Evolutionary conservation across 2,113 vertebrate genomes (phyloP).

Genomic region (Podocnemis expansa): DNA sequence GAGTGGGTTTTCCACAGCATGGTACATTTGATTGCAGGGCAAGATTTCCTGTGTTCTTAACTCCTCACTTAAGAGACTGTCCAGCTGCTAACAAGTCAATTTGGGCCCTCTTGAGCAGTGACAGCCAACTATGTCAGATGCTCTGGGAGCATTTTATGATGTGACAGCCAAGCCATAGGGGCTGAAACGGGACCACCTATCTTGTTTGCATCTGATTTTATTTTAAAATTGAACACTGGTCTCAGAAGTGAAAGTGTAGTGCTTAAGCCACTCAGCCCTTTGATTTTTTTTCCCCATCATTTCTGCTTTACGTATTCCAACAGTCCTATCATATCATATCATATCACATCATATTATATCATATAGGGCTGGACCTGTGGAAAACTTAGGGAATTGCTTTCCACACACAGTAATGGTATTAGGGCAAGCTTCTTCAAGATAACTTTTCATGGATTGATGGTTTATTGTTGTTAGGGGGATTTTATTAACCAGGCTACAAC

Average conservation of each 20-base stretch:
- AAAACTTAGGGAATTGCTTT: neutral
- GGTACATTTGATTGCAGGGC: accelerated
- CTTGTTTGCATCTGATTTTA: accelerated
- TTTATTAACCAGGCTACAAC: neutral
- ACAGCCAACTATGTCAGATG: neutral
- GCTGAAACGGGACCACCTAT: neutral
- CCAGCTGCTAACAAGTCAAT: accelerated
- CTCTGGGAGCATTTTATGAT: accelerated
- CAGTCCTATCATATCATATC: no score
- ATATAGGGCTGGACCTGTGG: no score
- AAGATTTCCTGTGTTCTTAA: neutral
- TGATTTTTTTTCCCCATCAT: neutral
- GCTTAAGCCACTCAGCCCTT: neutral
- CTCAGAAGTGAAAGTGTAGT: neutral
- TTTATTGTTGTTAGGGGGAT: neutral
- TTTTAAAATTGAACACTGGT: neutral
- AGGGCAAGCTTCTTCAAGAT: neutral
- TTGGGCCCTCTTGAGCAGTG: neutral
- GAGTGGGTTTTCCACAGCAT: accelerated
- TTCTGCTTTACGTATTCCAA: neutral
- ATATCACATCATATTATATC: no score
- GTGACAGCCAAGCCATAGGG: neutral
- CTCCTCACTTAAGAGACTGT: neutral
- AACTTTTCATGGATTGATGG: neutral
- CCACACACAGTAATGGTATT: neutral